phyloP scores from a whole-genome alignment of 2,113 vertebrate genomes.

The Pachyramphus minor region DNA sequence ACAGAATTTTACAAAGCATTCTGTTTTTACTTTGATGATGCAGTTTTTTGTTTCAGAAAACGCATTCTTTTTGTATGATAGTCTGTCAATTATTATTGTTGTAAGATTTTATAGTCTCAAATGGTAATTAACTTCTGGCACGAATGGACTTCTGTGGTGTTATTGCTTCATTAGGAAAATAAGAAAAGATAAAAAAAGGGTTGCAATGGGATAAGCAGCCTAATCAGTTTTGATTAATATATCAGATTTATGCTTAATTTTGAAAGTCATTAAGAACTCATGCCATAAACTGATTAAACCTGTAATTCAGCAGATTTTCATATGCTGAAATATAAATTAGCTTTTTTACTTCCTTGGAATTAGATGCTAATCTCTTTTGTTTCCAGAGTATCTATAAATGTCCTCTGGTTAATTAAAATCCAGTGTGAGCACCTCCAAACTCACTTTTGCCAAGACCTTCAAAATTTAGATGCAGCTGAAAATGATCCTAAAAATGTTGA shows the following conservation, averaged over 20 bases:
- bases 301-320: neutral
- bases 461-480: neutral
- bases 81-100: neutral
- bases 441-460: neutral
- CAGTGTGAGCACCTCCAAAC: neutral
- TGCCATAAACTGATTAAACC: neutral
- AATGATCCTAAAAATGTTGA: neutral
- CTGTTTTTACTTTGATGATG: neutral
- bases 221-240: neutral
- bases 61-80: neutral
- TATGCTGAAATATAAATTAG: neutral
- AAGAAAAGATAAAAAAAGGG: neutral
- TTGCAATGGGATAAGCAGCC: neutral
- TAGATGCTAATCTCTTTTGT: neutral
- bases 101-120: neutral
- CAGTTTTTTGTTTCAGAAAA: neutral
- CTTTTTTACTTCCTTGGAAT: neutral
- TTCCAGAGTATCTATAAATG: neutral
- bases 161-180: conserved; percentile 14
- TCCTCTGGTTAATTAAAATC: neutral
- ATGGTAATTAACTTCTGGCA: conserved; percentile 18
- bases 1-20: neutral
- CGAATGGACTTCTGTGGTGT: neutral
- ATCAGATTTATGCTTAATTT: neutral
- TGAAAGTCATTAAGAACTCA: neutral